Percentiles rank a stretch among this genome's conserved stretches.
Conservation (phyloP, 2,888 invertebrate genomes). For the Acrobasis suavella region DNA sequence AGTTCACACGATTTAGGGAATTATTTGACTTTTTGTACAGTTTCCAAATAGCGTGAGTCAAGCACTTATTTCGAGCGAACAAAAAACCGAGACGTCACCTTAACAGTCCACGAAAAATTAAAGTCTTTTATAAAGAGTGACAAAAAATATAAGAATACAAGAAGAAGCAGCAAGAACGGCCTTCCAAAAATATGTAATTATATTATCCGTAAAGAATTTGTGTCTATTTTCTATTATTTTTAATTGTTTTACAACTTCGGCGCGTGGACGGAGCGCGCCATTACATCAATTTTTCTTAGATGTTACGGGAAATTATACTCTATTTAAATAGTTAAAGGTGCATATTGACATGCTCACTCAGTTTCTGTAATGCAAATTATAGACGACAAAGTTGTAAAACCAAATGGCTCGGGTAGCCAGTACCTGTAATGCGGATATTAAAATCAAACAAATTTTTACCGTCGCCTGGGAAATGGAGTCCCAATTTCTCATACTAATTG, state of each 20-base stretch:
- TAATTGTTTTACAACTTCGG: slow-evolving; percentile 63
- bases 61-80: slow-evolving; percentile 16
- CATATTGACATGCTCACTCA: background rate
- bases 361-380: background rate
- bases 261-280: slow-evolving; percentile 71
- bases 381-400: slow-evolving; percentile 4
- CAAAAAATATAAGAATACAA: slow-evolving; percentile 47
- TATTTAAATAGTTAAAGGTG: background rate
- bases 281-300: slow-evolving; percentile 26
- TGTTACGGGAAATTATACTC: slow-evolving; percentile 7
- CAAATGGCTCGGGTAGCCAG: background rate
- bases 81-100: slow-evolving; percentile 33
- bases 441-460: background rate
- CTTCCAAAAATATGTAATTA: slow-evolving; percentile 64
- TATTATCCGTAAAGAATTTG: slow-evolving; percentile 65
- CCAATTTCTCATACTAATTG: too few relatives aligned
- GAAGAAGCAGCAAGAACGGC: slow-evolving; percentile 42
- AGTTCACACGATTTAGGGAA: slow-evolving; percentile 4
- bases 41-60: slow-evolving; percentile 9
- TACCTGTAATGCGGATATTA: background rate
- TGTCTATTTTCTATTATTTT: slow-evolving; percentile 52
- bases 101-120: slow-evolving; percentile 25
- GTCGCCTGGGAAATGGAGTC: too few relatives aligned
- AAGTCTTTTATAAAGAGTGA: slow-evolving; percentile 22
- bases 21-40: slow-evolving; percentile 8